Base-by-base conservation (phyloP, 2,797 vertebrate genomes). In the Menidia menidia region DNA sequence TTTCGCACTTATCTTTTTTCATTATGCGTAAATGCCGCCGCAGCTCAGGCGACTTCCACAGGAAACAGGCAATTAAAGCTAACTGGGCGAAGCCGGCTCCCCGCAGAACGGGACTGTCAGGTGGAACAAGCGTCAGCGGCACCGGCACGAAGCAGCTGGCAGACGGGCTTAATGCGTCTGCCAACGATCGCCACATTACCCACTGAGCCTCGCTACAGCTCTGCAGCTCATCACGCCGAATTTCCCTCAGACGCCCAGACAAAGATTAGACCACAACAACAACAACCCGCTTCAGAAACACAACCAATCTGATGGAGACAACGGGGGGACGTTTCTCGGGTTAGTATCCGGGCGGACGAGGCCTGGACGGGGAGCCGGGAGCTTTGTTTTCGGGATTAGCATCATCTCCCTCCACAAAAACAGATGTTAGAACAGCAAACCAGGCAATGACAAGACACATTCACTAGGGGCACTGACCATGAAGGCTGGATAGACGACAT, bases 1-100 rank as follows among this genome's bases (percentile, higher is more conserved):
- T 90, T 90, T 91, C 88, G 87, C 85, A 90, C 88, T 86, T 89
- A 91, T 93, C 88, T 92, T 88, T 91, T 91, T 91, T 90, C 89
- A 92, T 93, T 91, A 89, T 91, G 90, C 84, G 87, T 89, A 91
- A 93, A 92, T 75, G 90, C 83, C 76, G 83, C 85, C 60, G 64
- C 87, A 84, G 88, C 88, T 77, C 77, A 65, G 74, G 85, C 88
- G 86, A 90, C 88, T 91, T 93, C 87, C 85, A 88, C 87, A 86
- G 89, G 88, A 92, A 91, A 87, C 86, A 88, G 87, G 85, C 92
- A 92, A 93, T 93, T 94, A 92, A 92, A 93, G 90, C 88, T 87
- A 93, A 92, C 91, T 87, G 87, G 90, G 91, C 90, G 81, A 87
- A 81, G 82, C 89, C 71, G 86, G 78, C 87, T 91, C 88, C 87